Evolutionary conservation across 2,797 vertebrate species (phyloP).

Genomic region (Darevskia mixta): DNA sequence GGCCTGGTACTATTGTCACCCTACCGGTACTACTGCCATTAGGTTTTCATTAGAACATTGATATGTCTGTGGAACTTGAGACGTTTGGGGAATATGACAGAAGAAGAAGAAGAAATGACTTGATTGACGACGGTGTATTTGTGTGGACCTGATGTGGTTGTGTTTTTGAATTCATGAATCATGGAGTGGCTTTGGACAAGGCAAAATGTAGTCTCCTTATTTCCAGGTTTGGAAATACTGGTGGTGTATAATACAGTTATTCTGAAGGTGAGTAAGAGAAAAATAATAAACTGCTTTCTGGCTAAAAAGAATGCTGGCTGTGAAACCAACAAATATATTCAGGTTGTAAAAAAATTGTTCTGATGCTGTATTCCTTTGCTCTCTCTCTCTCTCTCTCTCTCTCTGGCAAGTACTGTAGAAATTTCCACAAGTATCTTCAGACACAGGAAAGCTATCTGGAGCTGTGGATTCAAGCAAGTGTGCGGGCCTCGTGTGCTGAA

Average conservation of each 20-base stretch:
- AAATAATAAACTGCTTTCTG: background rate
- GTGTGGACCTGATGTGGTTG: background rate
- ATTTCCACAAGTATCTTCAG: slow-evolving; percentile 8
- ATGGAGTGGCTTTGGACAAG: background rate
- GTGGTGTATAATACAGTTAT: too few relatives aligned
- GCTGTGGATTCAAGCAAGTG: slow-evolving; percentile 5
- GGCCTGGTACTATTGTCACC: too few relatives aligned
- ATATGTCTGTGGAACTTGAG: background rate
- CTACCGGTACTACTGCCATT: too few relatives aligned
- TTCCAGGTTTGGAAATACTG: background rate
- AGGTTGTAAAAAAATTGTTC: background rate
- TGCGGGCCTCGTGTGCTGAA: slow-evolving; percentile 28
- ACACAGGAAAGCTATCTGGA: slow-evolving; percentile 17
- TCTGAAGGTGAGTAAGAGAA: background rate
- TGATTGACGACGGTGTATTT: background rate
- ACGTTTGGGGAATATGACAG: background rate
- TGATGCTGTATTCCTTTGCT: background rate
- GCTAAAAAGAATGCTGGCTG: background rate
- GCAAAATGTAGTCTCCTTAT: background rate
- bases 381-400: too few relatives aligned
- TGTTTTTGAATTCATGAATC: background rate
- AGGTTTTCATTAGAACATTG: too few relatives aligned
- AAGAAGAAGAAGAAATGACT: background rate
- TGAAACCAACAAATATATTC: slow-evolving; percentile 15
- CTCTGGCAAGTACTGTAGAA: background rate